These are phyloP conservation scores for Diorhabda elongata DNA, from an alignment of 1,140 invertebrate genomes.

Conservation along the genomic window DNA sequence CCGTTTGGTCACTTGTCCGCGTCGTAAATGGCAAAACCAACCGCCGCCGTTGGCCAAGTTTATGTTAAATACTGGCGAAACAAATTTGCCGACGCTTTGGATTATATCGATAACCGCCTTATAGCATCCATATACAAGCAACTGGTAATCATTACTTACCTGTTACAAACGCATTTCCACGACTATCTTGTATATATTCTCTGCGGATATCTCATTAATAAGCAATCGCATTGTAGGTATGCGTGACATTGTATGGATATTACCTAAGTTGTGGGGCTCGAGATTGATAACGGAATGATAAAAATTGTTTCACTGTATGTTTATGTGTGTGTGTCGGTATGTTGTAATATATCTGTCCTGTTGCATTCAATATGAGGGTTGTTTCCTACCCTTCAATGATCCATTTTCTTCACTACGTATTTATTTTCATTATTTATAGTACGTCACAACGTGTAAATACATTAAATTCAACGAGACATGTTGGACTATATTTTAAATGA, in stretches of 20 bases:
- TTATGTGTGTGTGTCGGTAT: background rate
- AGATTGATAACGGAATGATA: slow-evolving; percentile 38
- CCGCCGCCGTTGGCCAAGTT: background rate
- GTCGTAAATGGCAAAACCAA: background rate
- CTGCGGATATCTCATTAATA: slow-evolving; percentile 36
- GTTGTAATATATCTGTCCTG: background rate
- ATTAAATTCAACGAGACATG: no score
- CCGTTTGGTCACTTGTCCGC: background rate
- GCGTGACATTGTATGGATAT: slow-evolving; percentile 42
- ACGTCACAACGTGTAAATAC: no score
- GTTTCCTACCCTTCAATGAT: no score
- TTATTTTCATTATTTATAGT: no score
- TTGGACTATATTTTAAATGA: no score
- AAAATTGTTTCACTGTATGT: slow-evolving; percentile 16
- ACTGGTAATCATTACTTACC: slow-evolving; percentile 29
- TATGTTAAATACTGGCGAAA: background rate
- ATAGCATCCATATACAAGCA: slow-evolving; percentile 7
- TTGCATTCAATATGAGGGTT: background rate
- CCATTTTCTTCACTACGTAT: no score
- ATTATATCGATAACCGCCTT: background rate
- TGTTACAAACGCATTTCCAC: slow-evolving; percentile 29
- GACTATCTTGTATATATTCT: slow-evolving; percentile 25
- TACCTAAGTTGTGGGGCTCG: slow-evolving; percentile 23
- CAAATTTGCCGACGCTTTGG: background rate
- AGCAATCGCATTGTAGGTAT: slow-evolving; percentile 37